phyloP scores from a whole-genome alignment of 2,888 invertebrate genomes.

The Agonopterix alstromeriana region DNA sequence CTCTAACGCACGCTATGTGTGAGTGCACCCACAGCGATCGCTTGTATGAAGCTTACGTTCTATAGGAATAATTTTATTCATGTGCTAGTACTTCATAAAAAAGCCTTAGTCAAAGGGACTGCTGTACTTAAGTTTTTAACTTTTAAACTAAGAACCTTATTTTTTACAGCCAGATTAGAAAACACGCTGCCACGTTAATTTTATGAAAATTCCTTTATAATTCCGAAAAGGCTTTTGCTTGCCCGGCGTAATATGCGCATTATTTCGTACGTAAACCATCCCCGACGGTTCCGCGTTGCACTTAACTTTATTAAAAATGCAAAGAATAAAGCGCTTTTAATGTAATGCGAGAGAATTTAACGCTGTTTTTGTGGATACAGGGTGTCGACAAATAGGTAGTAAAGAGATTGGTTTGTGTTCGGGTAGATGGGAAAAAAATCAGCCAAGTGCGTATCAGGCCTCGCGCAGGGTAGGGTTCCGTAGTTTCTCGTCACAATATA shows the following conservation, averaged over 20 bases:
- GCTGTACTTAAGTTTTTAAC: not conserved
- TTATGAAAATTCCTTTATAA: constrained; percentile 4
- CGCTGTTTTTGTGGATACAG: not conserved
- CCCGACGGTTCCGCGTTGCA: constrained; percentile 15
- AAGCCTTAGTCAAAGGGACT: not conserved
- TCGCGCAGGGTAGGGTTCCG: no score
- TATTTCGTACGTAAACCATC: not conserved
- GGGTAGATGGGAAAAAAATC: not conserved
- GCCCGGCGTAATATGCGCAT: not conserved
- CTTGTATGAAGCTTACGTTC: no score
- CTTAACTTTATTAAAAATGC: constrained; percentile 43
- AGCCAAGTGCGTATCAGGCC: no score
- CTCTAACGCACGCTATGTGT: no score
- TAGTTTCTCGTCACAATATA: no score
- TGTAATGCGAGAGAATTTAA: not conserved
- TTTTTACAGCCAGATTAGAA: no score
- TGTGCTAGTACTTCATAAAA: no score
- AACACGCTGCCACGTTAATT: constrained; percentile 1
- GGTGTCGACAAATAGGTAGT: not conserved
- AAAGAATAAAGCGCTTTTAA: constrained; percentile 14
- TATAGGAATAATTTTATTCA: no score
- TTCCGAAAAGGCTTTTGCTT: constrained; percentile 5
- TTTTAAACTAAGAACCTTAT: no score
- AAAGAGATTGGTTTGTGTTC: not conserved
- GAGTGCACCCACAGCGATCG: no score